phyloP scores from a whole-genome alignment of 23 tunicate genomes.

The Ascidia mentula region DNA sequence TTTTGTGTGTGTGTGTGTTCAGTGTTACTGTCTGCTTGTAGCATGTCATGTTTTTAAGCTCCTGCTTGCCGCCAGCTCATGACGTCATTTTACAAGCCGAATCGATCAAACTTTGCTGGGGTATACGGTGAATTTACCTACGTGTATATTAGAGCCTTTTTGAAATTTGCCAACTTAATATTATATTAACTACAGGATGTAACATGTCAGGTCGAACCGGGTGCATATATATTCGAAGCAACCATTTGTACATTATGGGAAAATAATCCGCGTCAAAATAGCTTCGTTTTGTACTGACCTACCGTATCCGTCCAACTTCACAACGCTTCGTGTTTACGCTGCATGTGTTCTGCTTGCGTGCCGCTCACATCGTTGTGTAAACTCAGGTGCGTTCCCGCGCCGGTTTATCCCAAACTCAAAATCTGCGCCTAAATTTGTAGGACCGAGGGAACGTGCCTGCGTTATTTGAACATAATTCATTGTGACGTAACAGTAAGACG shows the following conservation, averaged over 20 bases:
- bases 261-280: no score
- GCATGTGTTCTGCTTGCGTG: background rate
- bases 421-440: background rate
- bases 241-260: no score
- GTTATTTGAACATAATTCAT: background rate
- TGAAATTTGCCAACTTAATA: no score
- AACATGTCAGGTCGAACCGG: no score
- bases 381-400: slow-evolving; percentile 9
- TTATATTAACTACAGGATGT: no score
- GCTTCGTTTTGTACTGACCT: no score
- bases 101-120: no score
- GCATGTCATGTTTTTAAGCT: background rate
- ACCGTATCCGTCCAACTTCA: background rate
- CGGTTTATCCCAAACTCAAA: background rate
- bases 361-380: background rate
- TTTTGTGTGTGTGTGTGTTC: background rate
- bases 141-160: no score
- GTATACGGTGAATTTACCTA: no score
- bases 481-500: background rate
- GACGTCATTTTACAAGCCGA: no score
- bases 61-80: no score
- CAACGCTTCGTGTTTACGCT: background rate
- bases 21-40: background rate
- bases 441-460: background rate
- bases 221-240: no score